phyloP scores from a whole-genome alignment of 2,888 invertebrate species.

The Crioceris asparagi region DNA sequence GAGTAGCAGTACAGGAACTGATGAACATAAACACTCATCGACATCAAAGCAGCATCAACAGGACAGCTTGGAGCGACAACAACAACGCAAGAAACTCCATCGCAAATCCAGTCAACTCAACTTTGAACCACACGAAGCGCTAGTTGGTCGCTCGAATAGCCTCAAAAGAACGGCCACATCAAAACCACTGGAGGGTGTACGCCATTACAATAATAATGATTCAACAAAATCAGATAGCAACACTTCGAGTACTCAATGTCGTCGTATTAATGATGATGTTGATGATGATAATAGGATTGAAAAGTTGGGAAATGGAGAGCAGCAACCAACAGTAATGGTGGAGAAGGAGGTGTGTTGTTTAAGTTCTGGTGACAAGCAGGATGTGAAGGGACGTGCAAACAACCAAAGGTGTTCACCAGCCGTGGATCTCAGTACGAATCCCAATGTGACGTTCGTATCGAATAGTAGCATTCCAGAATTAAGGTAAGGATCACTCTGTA shows the following conservation, averaged over 20 bases:
- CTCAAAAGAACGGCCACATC: constrained; percentile 6
- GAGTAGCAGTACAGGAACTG: constrained; percentile 25
- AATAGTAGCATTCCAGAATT: constrained; percentile 30
- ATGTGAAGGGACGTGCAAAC: too few species aligned
- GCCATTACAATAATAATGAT: constrained; percentile 23
- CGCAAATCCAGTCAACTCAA: constrained; percentile 16
- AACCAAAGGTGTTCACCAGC: constrained; percentile 29
- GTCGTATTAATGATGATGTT: constrained; percentile 7
- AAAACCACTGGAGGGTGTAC: constrained; percentile 11
- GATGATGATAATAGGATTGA: not conserved
- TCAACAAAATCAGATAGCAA: constrained; percentile 33
- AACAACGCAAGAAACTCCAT: constrained; percentile 14
- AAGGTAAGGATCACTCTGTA: constrained; percentile 22
- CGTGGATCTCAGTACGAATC: constrained; percentile 33
- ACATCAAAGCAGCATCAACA: constrained; percentile 14
- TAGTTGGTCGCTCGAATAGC: too few species aligned
- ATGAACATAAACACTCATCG: constrained; percentile 14
- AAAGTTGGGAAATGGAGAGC: too few species aligned
- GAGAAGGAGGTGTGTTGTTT: constrained; percentile 12
- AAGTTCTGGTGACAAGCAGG: constrained; percentile 14
- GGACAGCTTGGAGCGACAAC: constrained; percentile 15
- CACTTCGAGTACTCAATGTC: constrained; percentile 22
- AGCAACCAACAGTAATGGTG: constrained; percentile 1
- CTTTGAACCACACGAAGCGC: too few species aligned
- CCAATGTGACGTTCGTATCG: constrained; percentile 33